Evolutionary conservation across 2,888 invertebrate species (phyloP).

Genomic region (Spodoptera littoralis): DNA sequence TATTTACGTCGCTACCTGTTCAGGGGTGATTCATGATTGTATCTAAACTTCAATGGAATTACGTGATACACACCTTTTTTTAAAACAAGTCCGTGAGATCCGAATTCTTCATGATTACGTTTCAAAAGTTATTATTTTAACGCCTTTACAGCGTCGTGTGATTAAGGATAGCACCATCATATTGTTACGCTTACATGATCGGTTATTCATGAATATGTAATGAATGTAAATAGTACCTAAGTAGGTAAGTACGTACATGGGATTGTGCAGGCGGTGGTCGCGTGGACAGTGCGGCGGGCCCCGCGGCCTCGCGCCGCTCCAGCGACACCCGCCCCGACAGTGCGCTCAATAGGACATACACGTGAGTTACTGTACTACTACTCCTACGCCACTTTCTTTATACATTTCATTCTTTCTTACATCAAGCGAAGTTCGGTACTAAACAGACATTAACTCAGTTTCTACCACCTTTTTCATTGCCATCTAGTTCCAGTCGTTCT

Average conservation of each 20-base stretch:
- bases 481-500: background rate
- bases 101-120: conserved; percentile 4
- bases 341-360: conserved; percentile 55
- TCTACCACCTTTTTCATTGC: no score
- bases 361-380: conserved; percentile 56
- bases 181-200: background rate
- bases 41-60: background rate
- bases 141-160: no score
- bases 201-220: conserved; percentile 23
- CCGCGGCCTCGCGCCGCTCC: conserved; percentile 27
- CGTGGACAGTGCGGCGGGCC: conserved; percentile 60
- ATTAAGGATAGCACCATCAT: no score
- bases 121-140: background rate
- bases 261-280: conserved; percentile 62
- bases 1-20: conserved; percentile 5
- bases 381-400: background rate
- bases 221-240: conserved; percentile 1
- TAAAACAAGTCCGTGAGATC: background rate
- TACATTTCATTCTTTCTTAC: background rate
- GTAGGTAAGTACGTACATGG: conserved; percentile 9
- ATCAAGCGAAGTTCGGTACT: no score
- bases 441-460: no score
- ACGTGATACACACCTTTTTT: conserved; percentile 6
- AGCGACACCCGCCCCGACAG: conserved; percentile 67
- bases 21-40: conserved; percentile 11